Percentiles rank a stretch among this genome's conserved stretches.
phyloP scores from a whole-genome alignment of 2,113 vertebrate species.

The Caretta caretta region DNA sequence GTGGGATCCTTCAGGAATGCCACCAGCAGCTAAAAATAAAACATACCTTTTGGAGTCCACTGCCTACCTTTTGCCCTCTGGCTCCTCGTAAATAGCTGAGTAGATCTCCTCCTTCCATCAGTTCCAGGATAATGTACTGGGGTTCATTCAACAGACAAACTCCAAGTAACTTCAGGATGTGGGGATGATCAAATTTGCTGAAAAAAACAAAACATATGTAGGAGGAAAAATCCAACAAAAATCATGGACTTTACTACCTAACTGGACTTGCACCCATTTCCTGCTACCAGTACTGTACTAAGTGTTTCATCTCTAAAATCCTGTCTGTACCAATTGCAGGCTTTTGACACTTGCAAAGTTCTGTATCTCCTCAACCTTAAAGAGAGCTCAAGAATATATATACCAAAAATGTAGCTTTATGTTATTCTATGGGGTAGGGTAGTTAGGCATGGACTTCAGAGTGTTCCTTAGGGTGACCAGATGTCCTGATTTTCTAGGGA shows the following conservation, averaged over 20 bases:
- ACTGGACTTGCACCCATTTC: background rate
- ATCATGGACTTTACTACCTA: background rate
- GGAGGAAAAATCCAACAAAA: background rate
- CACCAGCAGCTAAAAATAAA: background rate
- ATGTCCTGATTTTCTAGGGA: no score
- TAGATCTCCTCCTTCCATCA: slow-evolving; percentile 86
- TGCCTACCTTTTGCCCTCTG: slow-evolving; percentile 66
- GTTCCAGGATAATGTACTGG: slow-evolving; percentile 82
- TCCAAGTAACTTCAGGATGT: slow-evolving; percentile 84
- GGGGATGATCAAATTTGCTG: slow-evolving; percentile 84
- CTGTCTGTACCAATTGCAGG: background rate
- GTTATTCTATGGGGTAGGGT: background rate
- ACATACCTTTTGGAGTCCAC: background rate
- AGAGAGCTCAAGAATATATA: background rate
- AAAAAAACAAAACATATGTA: background rate
- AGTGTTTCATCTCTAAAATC: background rate
- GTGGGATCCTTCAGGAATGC: background rate
- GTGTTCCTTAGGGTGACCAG: background rate
- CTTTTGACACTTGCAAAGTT: background rate
- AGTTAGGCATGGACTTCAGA: background rate
- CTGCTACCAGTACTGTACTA: background rate
- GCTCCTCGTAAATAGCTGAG: slow-evolving; percentile 80
- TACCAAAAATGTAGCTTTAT: background rate
- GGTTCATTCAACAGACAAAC: slow-evolving; percentile 82
- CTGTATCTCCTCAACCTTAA: background rate